Evolutionary conservation across 2,113 vertebrate species (phyloP).

Genomic region (Chitala chitala): DNA sequence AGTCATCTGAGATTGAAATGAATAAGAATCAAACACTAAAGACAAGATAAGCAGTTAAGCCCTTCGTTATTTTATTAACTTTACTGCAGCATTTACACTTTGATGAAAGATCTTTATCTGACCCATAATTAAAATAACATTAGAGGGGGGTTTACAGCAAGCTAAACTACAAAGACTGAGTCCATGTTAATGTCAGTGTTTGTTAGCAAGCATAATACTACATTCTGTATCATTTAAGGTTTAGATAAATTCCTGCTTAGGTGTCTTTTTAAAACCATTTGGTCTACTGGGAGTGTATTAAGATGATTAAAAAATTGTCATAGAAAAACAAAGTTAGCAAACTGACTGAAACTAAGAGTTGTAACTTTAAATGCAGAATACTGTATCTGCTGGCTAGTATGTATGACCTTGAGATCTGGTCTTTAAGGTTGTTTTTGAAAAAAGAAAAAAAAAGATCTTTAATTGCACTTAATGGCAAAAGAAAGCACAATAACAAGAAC

Average conservation of each 20-base stretch:
- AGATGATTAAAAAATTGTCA: not conserved
- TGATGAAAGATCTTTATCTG: no score
- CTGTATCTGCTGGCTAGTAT: not conserved
- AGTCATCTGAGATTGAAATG: not conserved
- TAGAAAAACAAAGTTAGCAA: conserved; percentile 7
- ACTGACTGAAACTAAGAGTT: not conserved
- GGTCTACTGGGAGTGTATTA: not conserved
- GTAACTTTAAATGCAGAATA: conserved; percentile 4
- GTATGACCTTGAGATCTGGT: conserved; percentile 4
- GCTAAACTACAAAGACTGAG: not conserved
- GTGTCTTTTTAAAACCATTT: not conserved
- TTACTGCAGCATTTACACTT: no score
- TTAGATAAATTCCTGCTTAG: not conserved
- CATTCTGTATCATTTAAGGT: not conserved
- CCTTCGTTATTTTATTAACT: no score
- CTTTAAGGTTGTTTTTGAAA: not conserved
- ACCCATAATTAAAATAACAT: not conserved
- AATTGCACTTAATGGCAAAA: not conserved
- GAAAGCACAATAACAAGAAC: not conserved
- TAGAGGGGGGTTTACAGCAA: not conserved
- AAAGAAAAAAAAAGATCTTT: no score
- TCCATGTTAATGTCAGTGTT: not conserved
- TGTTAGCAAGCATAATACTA: not conserved
- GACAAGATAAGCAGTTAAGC: not conserved
- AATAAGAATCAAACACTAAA: not conserved